Evolutionary conservation across 2,797 vertebrate species (phyloP).

Genomic region (Sebastes cheni): DNA sequence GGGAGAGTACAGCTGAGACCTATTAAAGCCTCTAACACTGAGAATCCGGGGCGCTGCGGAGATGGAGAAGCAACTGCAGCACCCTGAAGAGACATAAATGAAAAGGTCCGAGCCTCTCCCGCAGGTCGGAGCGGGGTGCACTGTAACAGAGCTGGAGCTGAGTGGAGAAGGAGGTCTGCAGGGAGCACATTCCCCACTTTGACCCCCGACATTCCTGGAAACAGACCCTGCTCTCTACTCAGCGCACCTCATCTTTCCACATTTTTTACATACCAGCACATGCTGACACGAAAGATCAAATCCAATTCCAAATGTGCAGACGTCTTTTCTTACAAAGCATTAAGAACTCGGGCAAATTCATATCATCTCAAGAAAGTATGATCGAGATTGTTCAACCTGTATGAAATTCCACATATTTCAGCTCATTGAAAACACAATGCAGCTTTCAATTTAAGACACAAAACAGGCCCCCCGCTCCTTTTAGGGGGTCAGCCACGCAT

Average conservation of each 20-base stretch:
- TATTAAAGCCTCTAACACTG: slow-evolving; percentile 55
- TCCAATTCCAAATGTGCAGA: slow-evolving; percentile 30
- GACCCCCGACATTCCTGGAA: slow-evolving; percentile 72
- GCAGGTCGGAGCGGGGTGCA: slow-evolving; percentile 47
- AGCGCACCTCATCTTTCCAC: slow-evolving; percentile 61
- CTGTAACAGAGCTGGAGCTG: slow-evolving; percentile 54
- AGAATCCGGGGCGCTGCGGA: slow-evolving; percentile 50
- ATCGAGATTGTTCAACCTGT: slow-evolving; percentile 22
- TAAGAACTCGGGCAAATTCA: background rate
- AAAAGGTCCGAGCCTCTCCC: slow-evolving; percentile 46
- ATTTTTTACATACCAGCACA: slow-evolving; percentile 65
- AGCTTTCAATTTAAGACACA: slow-evolving; percentile 70
- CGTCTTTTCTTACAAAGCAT: slow-evolving; percentile 19
- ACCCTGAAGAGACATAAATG: slow-evolving; percentile 55
- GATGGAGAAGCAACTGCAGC: slow-evolving; percentile 53
- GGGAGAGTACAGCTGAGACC: slow-evolving; percentile 27
- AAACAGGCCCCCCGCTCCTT: slow-evolving; percentile 64
- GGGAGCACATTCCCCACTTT: slow-evolving; percentile 67
- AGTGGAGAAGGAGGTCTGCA: slow-evolving; percentile 48
- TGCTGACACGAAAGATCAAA: slow-evolving; percentile 22
- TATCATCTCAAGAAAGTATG: background rate
- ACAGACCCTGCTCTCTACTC: slow-evolving; percentile 56
- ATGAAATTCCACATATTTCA: slow-evolving; percentile 69
- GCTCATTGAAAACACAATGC: slow-evolving; percentile 65
- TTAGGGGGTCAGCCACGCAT: slow-evolving; percentile 61